Conservation (phyloP, 2,888 invertebrate genomes). For the Crossocerus cetratus region DNA sequence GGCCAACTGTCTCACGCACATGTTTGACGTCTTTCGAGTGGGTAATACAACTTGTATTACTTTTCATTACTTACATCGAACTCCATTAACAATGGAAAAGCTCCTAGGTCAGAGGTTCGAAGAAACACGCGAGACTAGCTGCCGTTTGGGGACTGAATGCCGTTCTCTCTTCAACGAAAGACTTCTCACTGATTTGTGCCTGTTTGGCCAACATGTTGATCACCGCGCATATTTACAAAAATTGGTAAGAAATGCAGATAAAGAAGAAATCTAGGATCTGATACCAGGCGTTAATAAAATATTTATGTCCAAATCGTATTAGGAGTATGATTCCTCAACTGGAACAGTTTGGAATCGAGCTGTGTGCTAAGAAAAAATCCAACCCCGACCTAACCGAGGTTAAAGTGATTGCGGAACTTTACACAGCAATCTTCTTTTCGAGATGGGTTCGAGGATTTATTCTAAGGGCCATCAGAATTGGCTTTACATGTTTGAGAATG, state of each 20-base stretch:
- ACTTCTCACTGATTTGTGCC: constrained; percentile 79
- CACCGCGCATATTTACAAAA: constrained; percentile 69
- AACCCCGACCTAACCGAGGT: constrained; percentile 74
- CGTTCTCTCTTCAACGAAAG: constrained; percentile 78
- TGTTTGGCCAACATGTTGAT: constrained; percentile 79
- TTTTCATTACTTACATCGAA: too few species aligned
- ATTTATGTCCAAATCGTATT: neutral
- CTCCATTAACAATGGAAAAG: too few species aligned
- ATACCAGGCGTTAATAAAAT: neutral
- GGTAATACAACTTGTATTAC: neutral
- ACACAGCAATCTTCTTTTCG: constrained; percentile 76
- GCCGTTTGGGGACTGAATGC: constrained; percentile 80
- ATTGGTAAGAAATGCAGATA: constrained; percentile 55
- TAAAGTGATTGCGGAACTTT: constrained; percentile 76
- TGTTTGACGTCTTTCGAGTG: constrained; percentile 76
- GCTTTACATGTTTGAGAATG: constrained; percentile 73
- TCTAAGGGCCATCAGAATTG: constrained; percentile 73
- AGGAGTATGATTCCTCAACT: constrained; percentile 67
- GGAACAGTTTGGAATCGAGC: constrained; percentile 75
- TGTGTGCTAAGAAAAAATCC: constrained; percentile 74
- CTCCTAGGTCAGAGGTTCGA: constrained; percentile 68
- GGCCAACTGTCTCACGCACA: constrained; percentile 75
- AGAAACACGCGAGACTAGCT: constrained; percentile 78
- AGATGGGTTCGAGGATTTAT: constrained; percentile 75
- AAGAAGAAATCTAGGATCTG: neutral